These are phyloP conservation scores for Macrophya annulata DNA, from an alignment of 2,888 invertebrate species.

Conservation along the genomic window DNA sequence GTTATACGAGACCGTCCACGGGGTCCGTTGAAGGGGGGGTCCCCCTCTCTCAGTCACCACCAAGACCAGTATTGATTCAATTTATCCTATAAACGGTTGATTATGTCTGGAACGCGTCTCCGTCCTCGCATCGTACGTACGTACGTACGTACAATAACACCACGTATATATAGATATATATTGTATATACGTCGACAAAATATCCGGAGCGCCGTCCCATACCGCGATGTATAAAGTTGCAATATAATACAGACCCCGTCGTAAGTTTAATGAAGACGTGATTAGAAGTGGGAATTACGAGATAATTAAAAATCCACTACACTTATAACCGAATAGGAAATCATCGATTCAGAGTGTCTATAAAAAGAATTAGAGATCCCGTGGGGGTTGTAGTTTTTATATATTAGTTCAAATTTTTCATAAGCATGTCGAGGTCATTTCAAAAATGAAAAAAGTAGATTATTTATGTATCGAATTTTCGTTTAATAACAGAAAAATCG, in stretches of 20 bases:
- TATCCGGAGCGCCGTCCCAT: slow-evolving; percentile 57
- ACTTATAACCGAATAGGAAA: neutral
- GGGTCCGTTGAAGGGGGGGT: slow-evolving; percentile 7
- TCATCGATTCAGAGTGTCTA: too few relatives aligned
- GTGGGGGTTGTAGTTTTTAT: too few relatives aligned
- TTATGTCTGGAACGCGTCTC: slow-evolving; percentile 63
- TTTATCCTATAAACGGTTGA: slow-evolving; percentile 75
- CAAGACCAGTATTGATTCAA: slow-evolving; percentile 73
- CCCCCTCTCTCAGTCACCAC: neutral
- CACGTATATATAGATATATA: neutral
- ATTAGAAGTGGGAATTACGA: slow-evolving; percentile 68
- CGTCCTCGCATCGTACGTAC: neutral
- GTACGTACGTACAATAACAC: neutral
- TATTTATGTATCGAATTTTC: too few relatives aligned
- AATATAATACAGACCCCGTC: neutral
- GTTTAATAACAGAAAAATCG: neutral
- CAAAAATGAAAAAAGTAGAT: too few relatives aligned
- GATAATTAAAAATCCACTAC: slow-evolving; percentile 58
- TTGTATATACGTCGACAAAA: slow-evolving; percentile 52
- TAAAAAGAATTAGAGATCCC: too few relatives aligned
- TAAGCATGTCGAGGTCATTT: too few relatives aligned
- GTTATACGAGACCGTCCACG: slow-evolving; percentile 60
- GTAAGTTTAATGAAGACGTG: slow-evolving; percentile 65
- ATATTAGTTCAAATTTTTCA: too few relatives aligned
- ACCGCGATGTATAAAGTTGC: neutral